Evolutionary conservation across 2,797 vertebrate genomes (phyloP).

Genomic region (Dendrocincla tyrannina): DNA sequence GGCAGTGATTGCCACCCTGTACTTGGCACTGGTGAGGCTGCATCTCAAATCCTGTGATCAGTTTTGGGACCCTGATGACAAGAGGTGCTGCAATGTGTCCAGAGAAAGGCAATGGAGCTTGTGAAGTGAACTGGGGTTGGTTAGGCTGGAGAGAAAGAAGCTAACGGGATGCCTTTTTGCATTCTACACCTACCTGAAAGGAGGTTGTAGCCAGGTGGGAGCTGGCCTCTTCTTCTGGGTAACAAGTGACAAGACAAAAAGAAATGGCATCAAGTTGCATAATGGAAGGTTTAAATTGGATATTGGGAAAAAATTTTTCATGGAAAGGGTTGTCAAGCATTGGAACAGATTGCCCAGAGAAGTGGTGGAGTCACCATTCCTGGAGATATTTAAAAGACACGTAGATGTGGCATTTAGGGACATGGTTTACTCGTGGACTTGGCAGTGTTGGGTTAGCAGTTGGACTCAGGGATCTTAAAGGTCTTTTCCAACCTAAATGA

Average conservation of each 20-base stretch:
- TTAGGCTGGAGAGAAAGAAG: neutral
- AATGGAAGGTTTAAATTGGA: neutral
- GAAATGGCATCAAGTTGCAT: neutral
- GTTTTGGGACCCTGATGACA: neutral
- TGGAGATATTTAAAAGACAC: neutral
- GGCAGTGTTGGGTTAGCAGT: neutral
- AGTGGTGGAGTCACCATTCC: neutral
- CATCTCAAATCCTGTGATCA: fast-evolving
- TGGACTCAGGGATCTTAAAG: neutral
- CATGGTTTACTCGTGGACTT: neutral
- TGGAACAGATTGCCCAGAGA: neutral
- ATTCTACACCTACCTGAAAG: neutral
- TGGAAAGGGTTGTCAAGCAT: neutral
- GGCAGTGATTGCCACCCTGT: fast-evolving
- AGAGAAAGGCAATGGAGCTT: fast-evolving
- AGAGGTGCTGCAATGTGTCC: fast-evolving
- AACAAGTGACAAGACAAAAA: neutral
- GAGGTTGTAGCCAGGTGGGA: neutral
- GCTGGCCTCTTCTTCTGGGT: neutral
- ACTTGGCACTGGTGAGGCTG: fast-evolving
- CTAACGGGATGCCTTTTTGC: neutral
- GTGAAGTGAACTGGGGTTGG: neutral
- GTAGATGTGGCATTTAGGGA: neutral
- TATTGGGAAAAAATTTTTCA: neutral
- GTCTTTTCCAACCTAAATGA: neutral